phyloP scores from a whole-genome alignment of 2,113 vertebrate species.

The Psittacus erithacus region DNA sequence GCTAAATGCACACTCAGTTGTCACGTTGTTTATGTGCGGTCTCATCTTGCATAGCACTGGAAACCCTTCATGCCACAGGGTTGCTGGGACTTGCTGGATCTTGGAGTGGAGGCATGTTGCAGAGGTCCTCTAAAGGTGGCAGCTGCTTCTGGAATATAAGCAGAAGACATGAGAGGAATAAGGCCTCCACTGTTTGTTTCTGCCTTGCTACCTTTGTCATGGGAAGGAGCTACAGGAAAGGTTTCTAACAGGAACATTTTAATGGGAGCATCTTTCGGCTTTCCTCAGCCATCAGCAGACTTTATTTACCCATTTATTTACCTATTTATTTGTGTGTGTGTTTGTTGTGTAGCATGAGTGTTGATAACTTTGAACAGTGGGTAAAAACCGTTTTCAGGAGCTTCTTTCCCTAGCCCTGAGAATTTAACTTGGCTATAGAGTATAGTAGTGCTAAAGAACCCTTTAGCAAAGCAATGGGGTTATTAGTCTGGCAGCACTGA shows the following conservation, averaged over 20 bases:
- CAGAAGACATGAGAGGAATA: background rate
- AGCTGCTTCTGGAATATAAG: background rate
- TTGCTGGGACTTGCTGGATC: background rate
- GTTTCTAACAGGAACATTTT: background rate
- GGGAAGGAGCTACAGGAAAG: background rate
- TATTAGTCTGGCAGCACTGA: background rate
- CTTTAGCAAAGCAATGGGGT: background rate
- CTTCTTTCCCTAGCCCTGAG: background rate
- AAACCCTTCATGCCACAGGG: background rate
- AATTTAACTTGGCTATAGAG: background rate
- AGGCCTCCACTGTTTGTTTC: background rate
- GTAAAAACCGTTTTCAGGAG: background rate
- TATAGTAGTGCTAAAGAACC: too few species aligned
- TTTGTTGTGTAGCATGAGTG: background rate
- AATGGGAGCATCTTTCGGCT: background rate
- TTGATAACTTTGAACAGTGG: background rate
- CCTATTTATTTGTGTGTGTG: background rate
- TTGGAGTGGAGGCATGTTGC: background rate
- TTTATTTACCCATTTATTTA: background rate
- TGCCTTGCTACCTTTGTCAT: background rate
- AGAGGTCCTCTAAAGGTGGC: background rate
- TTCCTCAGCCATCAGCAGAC: background rate
- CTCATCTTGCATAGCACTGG: background rate
- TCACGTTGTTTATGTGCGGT: fast-evolving
- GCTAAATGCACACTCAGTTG: fast-evolving